Percentiles rank a stretch among this genome's conserved stretches.
These are phyloP conservation scores for Saguinus midas DNA, from an alignment of 2,113 vertebrate species.

Conservation along the genomic window DNA sequence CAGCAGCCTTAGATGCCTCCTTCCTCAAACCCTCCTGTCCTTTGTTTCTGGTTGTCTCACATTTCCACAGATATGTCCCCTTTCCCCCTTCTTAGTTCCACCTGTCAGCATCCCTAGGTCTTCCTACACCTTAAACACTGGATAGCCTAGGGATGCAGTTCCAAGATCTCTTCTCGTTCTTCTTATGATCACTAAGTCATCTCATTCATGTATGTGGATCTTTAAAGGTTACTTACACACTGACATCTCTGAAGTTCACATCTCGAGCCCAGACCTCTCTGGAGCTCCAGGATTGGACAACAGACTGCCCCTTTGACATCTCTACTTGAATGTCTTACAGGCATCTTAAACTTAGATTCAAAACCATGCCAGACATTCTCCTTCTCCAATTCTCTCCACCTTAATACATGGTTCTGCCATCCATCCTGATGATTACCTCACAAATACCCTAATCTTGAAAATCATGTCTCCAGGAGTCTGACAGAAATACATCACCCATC, in stretches of 20 bases:
- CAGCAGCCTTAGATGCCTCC: neutral
- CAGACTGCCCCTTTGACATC: neutral
- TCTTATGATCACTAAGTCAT: neutral
- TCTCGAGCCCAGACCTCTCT: neutral
- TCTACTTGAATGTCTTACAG: neutral
- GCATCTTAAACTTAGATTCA: neutral
- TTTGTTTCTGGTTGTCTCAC: neutral
- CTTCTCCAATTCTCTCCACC: neutral
- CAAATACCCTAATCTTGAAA: neutral
- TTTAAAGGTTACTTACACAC: neutral
- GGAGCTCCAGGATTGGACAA: neutral
- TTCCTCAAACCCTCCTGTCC: neutral
- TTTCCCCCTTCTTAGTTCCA: neutral
- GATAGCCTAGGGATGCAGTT: neutral
- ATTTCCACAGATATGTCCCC: neutral
- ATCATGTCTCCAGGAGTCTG: neutral
- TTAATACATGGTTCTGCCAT: neutral
- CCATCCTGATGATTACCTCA: neutral
- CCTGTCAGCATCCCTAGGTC: neutral
- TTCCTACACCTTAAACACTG: neutral
- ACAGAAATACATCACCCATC: neutral
- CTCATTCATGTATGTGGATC: neutral
- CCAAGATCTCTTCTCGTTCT: neutral
- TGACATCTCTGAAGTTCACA: neutral
- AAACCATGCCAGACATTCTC: neutral